Evolutionary conservation across 2,113 vertebrate species (phyloP).

Genomic region (Varanus komodoensis): DNA sequence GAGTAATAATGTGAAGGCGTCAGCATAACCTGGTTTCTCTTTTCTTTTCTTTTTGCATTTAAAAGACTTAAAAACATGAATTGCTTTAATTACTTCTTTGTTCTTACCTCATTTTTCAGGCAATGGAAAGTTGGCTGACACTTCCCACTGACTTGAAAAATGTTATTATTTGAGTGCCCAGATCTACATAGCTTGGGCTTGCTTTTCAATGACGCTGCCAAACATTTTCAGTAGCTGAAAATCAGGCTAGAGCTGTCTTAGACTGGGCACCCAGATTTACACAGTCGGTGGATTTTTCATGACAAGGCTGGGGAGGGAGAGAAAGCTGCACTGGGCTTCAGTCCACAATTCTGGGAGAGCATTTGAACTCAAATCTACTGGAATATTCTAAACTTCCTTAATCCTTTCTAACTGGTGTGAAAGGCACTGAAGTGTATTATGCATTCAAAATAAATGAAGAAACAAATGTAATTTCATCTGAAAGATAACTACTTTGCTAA

Average conservation of each 20-base stretch:
- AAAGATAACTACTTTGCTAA: background rate
- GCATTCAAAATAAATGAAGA: background rate
- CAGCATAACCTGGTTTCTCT: background rate
- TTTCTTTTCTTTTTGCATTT: background rate
- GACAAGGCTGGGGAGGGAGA: too few species aligned
- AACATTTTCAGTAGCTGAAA: background rate
- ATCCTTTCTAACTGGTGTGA: constrained; percentile 10
- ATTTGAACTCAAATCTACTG: background rate
- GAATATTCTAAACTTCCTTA: background rate
- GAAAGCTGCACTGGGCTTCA: background rate
- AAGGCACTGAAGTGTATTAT: background rate
- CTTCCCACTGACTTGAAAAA: constrained; percentile 18
- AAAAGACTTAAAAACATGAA: constrained; percentile 7
- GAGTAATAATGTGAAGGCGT: background rate
- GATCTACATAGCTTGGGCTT: background rate
- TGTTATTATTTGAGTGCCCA: background rate
- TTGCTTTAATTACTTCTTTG: constrained; percentile 30
- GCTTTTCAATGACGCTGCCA: background rate
- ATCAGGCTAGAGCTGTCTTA: background rate
- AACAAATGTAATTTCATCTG: background rate
- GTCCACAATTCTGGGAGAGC: background rate
- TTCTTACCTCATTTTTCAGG: constrained; percentile 13
- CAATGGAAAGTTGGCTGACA: constrained; percentile 14
- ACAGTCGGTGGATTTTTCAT: constrained; percentile 3
- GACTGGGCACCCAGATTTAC: background rate